These are phyloP conservation scores for Rhipidura dahli DNA, from an alignment of 2,113 vertebrate genomes.

Conservation along the genomic window DNA sequence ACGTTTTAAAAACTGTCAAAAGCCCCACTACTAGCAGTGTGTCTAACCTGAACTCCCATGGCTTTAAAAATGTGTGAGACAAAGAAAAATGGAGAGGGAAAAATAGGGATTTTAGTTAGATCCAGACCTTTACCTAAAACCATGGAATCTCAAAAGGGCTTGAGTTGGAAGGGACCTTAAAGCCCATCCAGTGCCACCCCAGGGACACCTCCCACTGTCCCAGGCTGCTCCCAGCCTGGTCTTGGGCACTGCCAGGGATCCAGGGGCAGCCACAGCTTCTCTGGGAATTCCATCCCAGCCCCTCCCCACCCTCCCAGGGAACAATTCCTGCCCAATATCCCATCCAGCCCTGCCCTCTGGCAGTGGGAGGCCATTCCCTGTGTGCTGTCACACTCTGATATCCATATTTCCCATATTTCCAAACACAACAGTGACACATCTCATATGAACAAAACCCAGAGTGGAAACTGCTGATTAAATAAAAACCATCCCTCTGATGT, in stretches of 20 bases:
- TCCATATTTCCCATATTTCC: neutral
- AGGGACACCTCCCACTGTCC: neutral
- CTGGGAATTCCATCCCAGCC: no score
- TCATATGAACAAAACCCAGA: neutral
- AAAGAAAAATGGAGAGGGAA: neutral
- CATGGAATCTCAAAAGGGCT: neutral
- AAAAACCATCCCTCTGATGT: neutral
- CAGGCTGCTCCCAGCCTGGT: neutral
- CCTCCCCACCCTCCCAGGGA: fast-evolving
- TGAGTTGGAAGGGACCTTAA: neutral
- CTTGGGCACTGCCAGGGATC: neutral
- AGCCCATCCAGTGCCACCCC: neutral
- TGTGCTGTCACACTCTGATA: neutral
- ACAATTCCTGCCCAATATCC: neutral
- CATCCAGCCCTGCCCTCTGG: neutral
- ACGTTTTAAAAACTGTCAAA: neutral
- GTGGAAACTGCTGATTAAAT: neutral
- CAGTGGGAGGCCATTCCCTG: neutral
- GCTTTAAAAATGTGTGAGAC: neutral
- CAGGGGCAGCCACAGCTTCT: neutral
- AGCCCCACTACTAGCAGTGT: neutral
- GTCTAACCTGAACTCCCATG: neutral
- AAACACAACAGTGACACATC: neutral
- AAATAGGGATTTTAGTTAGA: neutral
- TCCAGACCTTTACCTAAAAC: neutral